Conservation (phyloP, 2,113 vertebrate species). For the Calyptomena viridis region DNA sequence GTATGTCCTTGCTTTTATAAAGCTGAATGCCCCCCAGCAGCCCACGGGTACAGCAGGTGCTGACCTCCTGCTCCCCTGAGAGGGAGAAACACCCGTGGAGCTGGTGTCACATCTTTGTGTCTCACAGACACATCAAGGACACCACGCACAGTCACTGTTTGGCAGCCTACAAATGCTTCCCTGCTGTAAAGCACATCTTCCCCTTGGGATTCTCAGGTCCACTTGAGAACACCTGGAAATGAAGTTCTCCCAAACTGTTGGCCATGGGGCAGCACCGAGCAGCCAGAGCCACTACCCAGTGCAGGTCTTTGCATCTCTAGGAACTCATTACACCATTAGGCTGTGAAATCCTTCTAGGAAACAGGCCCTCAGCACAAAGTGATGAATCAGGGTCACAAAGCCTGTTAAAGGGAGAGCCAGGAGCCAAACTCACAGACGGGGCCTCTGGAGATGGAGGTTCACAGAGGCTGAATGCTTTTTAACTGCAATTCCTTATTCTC, state of each 20-base stretch:
- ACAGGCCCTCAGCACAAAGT: neutral
- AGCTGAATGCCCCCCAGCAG: neutral
- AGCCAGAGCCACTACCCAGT: accelerated
- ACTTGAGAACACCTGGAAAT: neutral
- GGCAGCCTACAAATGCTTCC: neutral
- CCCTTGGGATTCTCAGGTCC: neutral
- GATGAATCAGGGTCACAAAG: neutral
- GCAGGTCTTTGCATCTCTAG: accelerated
- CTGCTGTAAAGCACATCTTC: neutral
- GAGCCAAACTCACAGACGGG: accelerated
- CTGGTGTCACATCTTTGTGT: neutral
- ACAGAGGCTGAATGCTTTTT: neutral
- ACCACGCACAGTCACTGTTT: accelerated
- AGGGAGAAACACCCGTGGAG: accelerated
- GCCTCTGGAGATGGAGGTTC: accelerated
- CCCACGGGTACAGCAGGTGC: neutral
- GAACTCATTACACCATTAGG: accelerated
- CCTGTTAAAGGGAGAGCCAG: neutral
- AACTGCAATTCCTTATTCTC: neutral
- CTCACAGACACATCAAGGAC: neutral
- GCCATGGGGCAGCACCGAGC: accelerated
- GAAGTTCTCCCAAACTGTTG: neutral
- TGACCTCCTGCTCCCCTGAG: accelerated
- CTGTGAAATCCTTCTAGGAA: neutral
- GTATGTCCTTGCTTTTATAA: neutral